phyloP scores from a whole-genome alignment of 2,113 vertebrate species.

The Corydoras sp. region DNA sequence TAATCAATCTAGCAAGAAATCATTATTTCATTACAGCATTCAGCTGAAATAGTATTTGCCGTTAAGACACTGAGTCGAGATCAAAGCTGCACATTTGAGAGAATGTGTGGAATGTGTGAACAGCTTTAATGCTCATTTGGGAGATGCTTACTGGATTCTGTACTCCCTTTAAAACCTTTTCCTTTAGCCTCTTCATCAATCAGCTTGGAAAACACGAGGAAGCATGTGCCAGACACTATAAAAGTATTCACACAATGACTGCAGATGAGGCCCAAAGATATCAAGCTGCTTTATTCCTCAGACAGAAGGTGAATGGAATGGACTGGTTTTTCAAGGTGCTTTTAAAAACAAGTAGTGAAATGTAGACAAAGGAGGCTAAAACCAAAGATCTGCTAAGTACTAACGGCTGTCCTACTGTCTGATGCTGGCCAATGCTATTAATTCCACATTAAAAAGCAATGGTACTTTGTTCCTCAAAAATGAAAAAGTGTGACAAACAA shows the following conservation, averaged over 20 bases:
- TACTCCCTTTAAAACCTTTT: constrained; percentile 3
- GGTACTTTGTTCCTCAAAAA: too few relatives aligned
- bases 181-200: neutral
- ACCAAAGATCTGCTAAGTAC: too few relatives aligned
- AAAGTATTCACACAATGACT: neutral
- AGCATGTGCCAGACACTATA: neutral
- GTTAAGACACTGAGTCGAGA: neutral
- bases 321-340: neutral
- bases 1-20: neutral
- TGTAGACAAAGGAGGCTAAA: too few relatives aligned
- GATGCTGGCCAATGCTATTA: too few relatives aligned
- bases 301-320: constrained; percentile 3
- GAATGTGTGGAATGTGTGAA: constrained; percentile 19
- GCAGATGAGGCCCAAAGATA: neutral
- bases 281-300: neutral
- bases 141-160: constrained; percentile 8
- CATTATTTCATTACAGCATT: constrained; percentile 13
- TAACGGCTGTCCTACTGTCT: too few relatives aligned
- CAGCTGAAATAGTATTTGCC: constrained; percentile 11
- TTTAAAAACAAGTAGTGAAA: neutral
- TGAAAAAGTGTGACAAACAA: neutral
- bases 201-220: neutral
- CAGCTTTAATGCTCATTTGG: neutral
- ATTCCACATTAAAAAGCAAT: too few relatives aligned
- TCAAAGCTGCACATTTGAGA: neutral